Conservation (phyloP, 1,140 invertebrate genomes). For the Aphaenogaster rudis region DNA sequence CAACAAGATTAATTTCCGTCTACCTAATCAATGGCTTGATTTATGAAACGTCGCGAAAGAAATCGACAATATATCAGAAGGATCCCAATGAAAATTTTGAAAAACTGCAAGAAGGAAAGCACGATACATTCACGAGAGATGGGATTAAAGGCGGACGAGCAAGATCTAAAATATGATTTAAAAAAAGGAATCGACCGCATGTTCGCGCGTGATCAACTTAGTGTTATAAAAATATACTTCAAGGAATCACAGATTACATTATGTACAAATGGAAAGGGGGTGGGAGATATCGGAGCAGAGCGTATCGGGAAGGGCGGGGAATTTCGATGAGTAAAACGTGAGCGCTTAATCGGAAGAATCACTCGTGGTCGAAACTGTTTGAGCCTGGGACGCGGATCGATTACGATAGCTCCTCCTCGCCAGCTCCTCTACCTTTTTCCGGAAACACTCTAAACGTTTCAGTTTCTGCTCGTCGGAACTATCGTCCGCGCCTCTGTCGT, state of each 20-base stretch:
- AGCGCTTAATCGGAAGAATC: constrained; percentile 81
- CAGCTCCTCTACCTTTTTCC: constrained; percentile 81
- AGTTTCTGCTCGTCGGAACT: constrained; percentile 80
- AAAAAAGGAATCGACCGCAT: constrained; percentile 58
- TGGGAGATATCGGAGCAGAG: constrained; percentile 39
- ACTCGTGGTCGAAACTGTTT: constrained; percentile 69
- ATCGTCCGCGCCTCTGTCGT: constrained; percentile 60
- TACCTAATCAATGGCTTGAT: constrained; percentile 31
- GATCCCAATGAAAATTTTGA: constrained; percentile 22
- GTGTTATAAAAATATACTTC: constrained; percentile 82
- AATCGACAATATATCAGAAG: not conserved
- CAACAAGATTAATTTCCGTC: not conserved
- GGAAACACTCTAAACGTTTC: constrained; percentile 78
- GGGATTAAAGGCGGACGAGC: constrained; percentile 9
- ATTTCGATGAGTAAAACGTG: constrained; percentile 47
- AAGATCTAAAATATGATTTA: constrained; percentile 5
- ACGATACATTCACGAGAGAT: constrained; percentile 1
- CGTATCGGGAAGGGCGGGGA: not conserved
- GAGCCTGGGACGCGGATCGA: constrained; percentile 70
- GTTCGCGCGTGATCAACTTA: constrained; percentile 71
- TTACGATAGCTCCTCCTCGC: constrained; percentile 81
- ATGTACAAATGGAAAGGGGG: constrained; percentile 78
- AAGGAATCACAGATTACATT: constrained; percentile 82
- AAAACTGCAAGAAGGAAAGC: not conserved
- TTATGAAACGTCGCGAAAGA: constrained; percentile 47